Evolutionary conservation across 1,140 invertebrate genomes (phyloP).

Genomic region (Achatina immaculata): DNA sequence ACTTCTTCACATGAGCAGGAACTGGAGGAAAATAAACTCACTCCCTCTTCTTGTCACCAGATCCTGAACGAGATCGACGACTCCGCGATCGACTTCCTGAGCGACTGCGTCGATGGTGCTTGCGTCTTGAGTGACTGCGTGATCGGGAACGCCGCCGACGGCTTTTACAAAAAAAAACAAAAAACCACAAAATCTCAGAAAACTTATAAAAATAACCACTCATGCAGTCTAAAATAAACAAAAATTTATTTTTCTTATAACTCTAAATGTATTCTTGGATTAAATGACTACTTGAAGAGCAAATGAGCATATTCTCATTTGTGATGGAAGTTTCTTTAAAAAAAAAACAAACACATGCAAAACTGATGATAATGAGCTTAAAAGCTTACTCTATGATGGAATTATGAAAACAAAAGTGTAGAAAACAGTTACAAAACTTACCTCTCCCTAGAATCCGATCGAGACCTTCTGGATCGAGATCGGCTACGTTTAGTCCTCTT

Average conservation of each 20-base stretch:
- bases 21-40: neutral
- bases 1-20: no score
- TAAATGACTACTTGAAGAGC: no score
- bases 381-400: no score
- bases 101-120: constrained; percentile 17
- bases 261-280: no score
- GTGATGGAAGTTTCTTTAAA: no score
- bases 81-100: constrained; percentile 35
- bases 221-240: neutral
- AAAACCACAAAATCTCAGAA: neutral
- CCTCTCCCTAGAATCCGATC: constrained; percentile 33
- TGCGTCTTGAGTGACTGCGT: constrained; percentile 37
- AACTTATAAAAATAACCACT: neutral
- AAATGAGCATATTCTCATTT: no score
- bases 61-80: constrained; percentile 47
- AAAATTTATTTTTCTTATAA: neutral
- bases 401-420: neutral
- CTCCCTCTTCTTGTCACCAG: constrained; percentile 28
- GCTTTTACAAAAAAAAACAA: neutral
- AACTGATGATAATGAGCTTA: no score
- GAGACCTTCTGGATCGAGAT: constrained; percentile 40
- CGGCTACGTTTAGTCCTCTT: constrained; percentile 50
- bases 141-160: constrained; percentile 27
- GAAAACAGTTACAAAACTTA: neutral
- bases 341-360: no score